phyloP scores from a whole-genome alignment of 2,113 vertebrate species.

The Nothocercus julius region DNA sequence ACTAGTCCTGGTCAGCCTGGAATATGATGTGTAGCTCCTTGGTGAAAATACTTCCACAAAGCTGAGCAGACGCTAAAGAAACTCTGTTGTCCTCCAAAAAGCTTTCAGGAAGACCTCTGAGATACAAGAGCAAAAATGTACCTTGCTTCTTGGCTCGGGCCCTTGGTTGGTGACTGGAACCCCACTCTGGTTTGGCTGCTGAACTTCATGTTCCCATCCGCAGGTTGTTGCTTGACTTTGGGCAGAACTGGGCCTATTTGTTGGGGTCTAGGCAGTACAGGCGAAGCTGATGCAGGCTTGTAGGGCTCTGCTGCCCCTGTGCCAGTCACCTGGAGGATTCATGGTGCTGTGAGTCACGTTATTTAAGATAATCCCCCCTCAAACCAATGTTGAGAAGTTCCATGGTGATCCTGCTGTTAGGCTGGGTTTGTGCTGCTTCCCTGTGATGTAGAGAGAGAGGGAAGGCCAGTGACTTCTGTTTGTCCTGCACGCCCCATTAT shows the following conservation, averaged over 20 bases:
- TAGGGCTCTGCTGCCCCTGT: background rate
- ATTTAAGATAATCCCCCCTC: background rate
- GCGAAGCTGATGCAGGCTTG: background rate
- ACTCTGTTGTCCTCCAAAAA: background rate
- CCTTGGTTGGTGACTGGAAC: rapidly evolving
- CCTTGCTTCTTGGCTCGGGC: background rate
- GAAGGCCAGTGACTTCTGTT: background rate
- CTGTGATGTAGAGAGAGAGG: rapidly evolving
- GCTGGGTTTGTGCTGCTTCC: background rate
- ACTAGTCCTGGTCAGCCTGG: background rate
- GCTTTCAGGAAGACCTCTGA: background rate
- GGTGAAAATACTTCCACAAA: background rate
- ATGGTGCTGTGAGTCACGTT: background rate
- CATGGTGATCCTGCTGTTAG: background rate
- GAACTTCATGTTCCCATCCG: rapidly evolving
- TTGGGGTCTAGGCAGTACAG: background rate
- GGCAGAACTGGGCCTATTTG: background rate
- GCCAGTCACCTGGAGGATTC: background rate
- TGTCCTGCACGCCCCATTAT: background rate
- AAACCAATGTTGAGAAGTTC: background rate
- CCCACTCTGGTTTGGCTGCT: background rate
- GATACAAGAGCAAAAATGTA: background rate
- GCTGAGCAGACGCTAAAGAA: background rate
- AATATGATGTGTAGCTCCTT: rapidly evolving
- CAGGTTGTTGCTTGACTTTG: background rate